Conservation (phyloP, 2,113 vertebrate species). For the Potamarius usumacintae region DNA sequence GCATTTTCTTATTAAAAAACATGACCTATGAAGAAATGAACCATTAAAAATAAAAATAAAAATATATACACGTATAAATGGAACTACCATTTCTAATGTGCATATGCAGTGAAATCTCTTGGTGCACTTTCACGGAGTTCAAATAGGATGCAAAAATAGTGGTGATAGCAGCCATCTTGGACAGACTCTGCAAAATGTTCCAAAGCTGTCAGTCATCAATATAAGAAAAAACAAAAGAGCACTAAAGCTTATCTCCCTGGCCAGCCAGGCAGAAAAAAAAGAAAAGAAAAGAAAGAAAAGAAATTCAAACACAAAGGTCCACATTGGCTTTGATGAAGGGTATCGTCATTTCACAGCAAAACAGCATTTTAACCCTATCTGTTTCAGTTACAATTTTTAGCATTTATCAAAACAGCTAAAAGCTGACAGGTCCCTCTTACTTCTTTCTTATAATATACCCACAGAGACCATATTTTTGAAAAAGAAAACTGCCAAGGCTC, state of each 20-base stretch:
- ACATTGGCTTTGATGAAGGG: conserved; percentile 68
- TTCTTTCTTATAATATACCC: conserved; percentile 51
- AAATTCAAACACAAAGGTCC: conserved; percentile 63
- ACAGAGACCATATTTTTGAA: conserved; percentile 46
- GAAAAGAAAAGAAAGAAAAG: conserved; percentile 56
- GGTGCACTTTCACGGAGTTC: conserved; percentile 45
- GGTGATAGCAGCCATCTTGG: conserved; percentile 60
- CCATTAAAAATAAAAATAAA: conserved; percentile 60
- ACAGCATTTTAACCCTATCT: conserved; percentile 55
- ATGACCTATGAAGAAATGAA: conserved; percentile 71
- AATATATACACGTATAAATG: conserved; percentile 47
- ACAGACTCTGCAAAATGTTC: conserved; percentile 63
- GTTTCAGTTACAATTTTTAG: conserved; percentile 47
- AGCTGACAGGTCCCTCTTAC: conserved; percentile 20
- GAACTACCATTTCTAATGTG: conserved; percentile 52
- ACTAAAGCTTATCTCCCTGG: conserved; percentile 71
- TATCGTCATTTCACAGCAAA: conserved; percentile 55
- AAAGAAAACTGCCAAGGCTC: conserved; percentile 16
- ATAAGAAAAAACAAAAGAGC: conserved; percentile 61
- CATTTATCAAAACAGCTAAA: conserved; percentile 46
- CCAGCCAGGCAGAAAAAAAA: conserved; percentile 73
- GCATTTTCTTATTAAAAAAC: conserved; percentile 61
- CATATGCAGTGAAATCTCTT: conserved; percentile 48
- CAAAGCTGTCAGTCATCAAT: conserved; percentile 54
- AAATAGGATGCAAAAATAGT: conserved; percentile 54